Conservation (phyloP, 2,888 invertebrate species). For the Prenolepis imparis region DNA sequence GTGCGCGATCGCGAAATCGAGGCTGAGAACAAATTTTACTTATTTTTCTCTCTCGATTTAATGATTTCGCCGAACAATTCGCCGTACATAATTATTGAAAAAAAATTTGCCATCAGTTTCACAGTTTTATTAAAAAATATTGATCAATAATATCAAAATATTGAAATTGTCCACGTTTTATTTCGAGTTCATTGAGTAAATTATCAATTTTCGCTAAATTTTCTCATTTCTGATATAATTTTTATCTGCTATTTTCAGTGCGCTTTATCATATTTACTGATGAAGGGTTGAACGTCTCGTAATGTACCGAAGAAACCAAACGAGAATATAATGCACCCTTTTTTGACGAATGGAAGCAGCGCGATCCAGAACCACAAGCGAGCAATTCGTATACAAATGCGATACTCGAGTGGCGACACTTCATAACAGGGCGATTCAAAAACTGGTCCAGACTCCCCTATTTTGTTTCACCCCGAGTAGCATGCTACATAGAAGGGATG, state of each 20-base stretch:
- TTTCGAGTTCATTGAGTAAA: neutral
- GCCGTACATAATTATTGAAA: constrained; percentile 43
- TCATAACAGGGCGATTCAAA: constrained; percentile 81
- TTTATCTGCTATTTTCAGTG: neutral
- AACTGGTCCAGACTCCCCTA: constrained; percentile 81
- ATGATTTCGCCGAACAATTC: constrained; percentile 47
- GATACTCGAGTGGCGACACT: constrained; percentile 82
- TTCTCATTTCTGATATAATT: neutral
- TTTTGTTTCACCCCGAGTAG: constrained; percentile 73
- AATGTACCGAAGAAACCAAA: constrained; percentile 67
- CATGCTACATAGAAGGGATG: constrained; percentile 72
- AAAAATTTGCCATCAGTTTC: neutral
- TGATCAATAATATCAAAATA: neutral
- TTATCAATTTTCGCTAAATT: neutral
- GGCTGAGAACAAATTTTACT: constrained; percentile 71
- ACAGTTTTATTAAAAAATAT: neutral
- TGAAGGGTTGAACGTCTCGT: constrained; percentile 15
- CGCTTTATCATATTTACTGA: constrained; percentile 36
- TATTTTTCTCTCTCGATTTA: constrained; percentile 51
- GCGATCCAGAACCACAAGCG: constrained; percentile 78
- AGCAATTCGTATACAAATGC: constrained; percentile 84
- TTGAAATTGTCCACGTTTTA: neutral
- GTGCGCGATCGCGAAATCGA: constrained; percentile 67
- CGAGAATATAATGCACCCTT: constrained; percentile 79
- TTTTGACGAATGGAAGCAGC: constrained; percentile 42